A percentile compares a stretch with the other conserved stretches of the same genome.
phyloP scores from a whole-genome alignment of 2,888 invertebrate genomes.

The Ceriagrion tenellum region DNA sequence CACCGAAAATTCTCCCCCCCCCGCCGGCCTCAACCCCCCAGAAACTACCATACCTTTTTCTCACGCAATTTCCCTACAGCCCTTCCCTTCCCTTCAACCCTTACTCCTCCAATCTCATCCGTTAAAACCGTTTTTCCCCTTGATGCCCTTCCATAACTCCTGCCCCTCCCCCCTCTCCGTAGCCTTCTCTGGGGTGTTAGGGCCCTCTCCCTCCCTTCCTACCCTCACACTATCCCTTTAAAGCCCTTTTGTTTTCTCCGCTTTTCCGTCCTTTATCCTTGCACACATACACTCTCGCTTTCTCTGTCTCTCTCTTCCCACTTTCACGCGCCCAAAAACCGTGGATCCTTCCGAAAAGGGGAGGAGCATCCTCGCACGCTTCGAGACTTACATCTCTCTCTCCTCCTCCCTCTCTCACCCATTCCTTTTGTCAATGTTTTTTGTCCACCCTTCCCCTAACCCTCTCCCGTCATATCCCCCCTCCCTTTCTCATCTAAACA shows the following conservation, averaged over 20 bases:
- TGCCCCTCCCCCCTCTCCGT: background rate
- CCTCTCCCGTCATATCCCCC: background rate
- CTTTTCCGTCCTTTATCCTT: background rate
- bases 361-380: background rate
- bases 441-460: background rate
- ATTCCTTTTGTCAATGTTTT: slow-evolving; percentile 20
- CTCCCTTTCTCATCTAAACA: background rate
- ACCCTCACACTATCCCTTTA: background rate
- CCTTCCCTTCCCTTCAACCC: background rate
- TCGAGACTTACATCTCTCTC: slow-evolving; percentile 19
- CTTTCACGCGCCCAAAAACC: background rate
- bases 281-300: no score
- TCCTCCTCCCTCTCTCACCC: background rate
- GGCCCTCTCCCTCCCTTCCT: background rate
- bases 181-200: background rate
- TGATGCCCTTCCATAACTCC: background rate
- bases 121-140: background rate
- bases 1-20: no score
- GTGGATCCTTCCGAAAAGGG: background rate
- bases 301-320: background rate
- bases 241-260: background rate
- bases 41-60: background rate
- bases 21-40: background rate
- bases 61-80: background rate
- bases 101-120: background rate